These are phyloP conservation scores for Drosophila bifasciata DNA, from an alignment of 1,140 invertebrate species.

Conservation along the genomic window DNA sequence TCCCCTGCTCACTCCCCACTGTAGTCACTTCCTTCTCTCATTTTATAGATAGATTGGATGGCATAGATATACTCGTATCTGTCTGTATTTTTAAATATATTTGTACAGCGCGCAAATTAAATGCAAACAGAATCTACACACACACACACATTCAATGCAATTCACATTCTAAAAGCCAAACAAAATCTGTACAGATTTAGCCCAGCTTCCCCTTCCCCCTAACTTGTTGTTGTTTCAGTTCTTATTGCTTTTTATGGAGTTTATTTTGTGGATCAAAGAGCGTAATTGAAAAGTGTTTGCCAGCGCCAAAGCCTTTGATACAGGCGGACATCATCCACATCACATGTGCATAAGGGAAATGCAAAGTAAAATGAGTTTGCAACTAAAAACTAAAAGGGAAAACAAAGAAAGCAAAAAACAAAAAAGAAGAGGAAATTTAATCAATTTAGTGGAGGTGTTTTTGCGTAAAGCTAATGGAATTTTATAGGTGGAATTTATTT, in stretches of 20 bases:
- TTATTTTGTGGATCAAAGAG: constrained; percentile 38
- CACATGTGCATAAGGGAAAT: constrained; percentile 18
- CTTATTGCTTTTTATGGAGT: constrained; percentile 26
- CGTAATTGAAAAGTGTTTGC: constrained; percentile 61
- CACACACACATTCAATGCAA: constrained; percentile 39
- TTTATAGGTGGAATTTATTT: neutral
- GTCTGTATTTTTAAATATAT: constrained; percentile 36
- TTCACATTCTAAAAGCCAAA: constrained; percentile 23
- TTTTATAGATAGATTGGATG: constrained; percentile 6
- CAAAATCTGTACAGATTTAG: constrained; percentile 26
- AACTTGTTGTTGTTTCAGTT: neutral
- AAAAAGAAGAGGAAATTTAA: constrained; percentile 8
- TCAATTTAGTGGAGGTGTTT: neutral
- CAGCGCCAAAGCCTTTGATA: constrained; percentile 52
- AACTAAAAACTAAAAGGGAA: no score
- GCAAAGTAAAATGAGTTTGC: neutral
- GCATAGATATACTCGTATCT: constrained; percentile 18
- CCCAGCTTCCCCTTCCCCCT: no score
- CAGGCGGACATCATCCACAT: constrained; percentile 29
- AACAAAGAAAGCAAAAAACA: no score
- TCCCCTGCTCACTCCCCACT: no score
- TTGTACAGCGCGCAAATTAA: constrained; percentile 62
- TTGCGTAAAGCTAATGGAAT: neutral
- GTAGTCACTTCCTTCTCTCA: no score
- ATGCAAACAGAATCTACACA: constrained; percentile 63